phyloP scores from a whole-genome alignment of 2,113 vertebrate genomes.

The Xenopus laevis region DNA sequence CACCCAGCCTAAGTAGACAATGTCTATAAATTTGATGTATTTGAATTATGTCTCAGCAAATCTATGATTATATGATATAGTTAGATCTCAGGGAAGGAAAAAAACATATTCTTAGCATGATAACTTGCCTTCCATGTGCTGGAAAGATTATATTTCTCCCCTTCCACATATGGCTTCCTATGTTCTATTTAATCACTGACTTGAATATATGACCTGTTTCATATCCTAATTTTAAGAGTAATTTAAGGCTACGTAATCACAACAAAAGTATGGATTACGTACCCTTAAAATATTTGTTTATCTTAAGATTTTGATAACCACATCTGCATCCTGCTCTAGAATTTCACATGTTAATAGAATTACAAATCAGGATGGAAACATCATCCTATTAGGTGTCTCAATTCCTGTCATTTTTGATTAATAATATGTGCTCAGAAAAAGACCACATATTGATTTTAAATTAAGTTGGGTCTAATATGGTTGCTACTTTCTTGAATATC shows the following conservation, averaged over 20 bases:
- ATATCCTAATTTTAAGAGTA: slow-evolving; percentile 15
- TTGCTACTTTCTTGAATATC: neutral
- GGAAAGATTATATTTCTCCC: slow-evolving; percentile 6
- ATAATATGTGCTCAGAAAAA: slow-evolving; percentile 31
- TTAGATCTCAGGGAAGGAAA: too few relatives aligned
- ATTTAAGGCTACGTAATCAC: slow-evolving; percentile 5
- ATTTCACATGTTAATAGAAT: slow-evolving; percentile 39
- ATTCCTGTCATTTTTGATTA: slow-evolving; percentile 42
- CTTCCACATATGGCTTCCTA: neutral
- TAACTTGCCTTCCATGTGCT: neutral
- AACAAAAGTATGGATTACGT: slow-evolving; percentile 28
- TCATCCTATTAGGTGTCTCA: slow-evolving; percentile 38
- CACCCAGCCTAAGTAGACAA: too few relatives aligned
- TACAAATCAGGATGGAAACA: slow-evolving; percentile 33
- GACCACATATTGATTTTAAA: slow-evolving; percentile 41
- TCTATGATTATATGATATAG: too few relatives aligned
- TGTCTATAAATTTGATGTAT: too few relatives aligned
- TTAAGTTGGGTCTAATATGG: slow-evolving; percentile 21
- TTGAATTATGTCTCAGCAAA: too few relatives aligned
- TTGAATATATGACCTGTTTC: slow-evolving; percentile 8
- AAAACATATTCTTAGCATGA: too few relatives aligned
- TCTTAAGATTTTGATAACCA: slow-evolving; percentile 20
- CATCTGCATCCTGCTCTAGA: slow-evolving; percentile 39
- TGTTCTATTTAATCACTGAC: neutral
- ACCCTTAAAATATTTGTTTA: slow-evolving; percentile 13